Evolutionary conservation across 1,140 invertebrate genomes (phyloP).

Genomic region (Drosophila paulistorum): DNA sequence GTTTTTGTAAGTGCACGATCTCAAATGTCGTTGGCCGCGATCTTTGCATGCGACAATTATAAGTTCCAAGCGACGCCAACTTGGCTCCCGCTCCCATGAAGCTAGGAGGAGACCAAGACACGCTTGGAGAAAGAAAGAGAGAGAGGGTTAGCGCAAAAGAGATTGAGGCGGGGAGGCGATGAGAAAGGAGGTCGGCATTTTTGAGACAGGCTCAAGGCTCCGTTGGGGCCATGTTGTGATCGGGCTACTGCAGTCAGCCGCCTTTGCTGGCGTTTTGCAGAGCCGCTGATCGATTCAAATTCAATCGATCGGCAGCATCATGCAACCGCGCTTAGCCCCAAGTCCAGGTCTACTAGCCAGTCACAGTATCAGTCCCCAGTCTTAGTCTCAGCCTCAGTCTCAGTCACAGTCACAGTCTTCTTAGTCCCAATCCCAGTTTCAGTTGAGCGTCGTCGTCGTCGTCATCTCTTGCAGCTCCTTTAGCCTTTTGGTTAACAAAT

Average conservation of each 20-base stretch:
- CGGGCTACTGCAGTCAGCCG: slow-evolving; percentile 53
- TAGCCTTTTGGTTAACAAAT: slow-evolving; percentile 71
- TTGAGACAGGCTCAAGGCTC: slow-evolving; percentile 11
- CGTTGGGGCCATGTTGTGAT: slow-evolving; percentile 34
- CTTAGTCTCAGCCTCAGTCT: slow-evolving; percentile 27
- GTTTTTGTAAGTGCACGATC: background rate
- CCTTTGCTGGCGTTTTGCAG: slow-evolving; percentile 54
- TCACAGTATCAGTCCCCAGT: slow-evolving; percentile 6
- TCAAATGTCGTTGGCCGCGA: slow-evolving; percentile 64
- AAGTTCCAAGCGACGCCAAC: slow-evolving; percentile 67
- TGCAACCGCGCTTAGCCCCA: slow-evolving; percentile 78
- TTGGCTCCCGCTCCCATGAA: slow-evolving; percentile 65
- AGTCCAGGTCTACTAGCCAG: background rate
- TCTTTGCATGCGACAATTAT: slow-evolving; percentile 80
- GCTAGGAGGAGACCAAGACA: slow-evolving; percentile 30
- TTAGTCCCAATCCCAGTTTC: background rate
- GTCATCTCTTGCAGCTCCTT: slow-evolving; percentile 37
- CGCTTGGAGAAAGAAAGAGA: background rate
- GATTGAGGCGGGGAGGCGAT: background rate
- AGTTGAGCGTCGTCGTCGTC: background rate
- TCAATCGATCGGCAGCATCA: slow-evolving; percentile 81
- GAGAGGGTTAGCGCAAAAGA: background rate
- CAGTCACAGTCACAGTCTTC: slow-evolving; percentile 7
- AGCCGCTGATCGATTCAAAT: slow-evolving; percentile 74
- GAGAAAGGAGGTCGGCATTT: slow-evolving; percentile 13